Evolutionary conservation across 2,113 vertebrate species (phyloP).

Genomic region (Puntigrus tetrazona): DNA sequence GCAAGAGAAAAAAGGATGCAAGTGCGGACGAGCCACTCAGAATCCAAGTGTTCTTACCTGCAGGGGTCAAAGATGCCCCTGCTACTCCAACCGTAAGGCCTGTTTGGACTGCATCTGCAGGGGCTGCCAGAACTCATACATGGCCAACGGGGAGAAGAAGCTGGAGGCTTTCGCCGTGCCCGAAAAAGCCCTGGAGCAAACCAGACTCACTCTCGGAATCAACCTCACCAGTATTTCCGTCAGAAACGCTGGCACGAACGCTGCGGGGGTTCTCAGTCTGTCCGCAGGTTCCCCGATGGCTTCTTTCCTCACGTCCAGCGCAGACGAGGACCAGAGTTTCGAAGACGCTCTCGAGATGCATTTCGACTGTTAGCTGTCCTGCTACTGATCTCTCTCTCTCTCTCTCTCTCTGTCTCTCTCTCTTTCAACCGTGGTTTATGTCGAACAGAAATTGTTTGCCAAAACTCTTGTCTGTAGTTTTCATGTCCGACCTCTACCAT

Average conservation of each 20-base stretch:
- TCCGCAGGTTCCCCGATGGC: constrained; percentile 88
- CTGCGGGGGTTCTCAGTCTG: constrained; percentile 83
- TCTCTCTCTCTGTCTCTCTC: not conserved
- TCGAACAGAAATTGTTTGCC: constrained; percentile 70
- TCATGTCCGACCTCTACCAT: constrained; percentile 85
- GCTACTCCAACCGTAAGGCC: constrained; percentile 98
- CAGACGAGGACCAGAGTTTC: constrained; percentile 89
- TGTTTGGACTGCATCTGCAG: constrained; percentile 99
- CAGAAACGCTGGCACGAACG: constrained; percentile 86
- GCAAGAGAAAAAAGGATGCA: constrained; percentile 97
- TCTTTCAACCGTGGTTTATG: constrained; percentile 78
- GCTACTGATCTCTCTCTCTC: constrained; percentile 13
- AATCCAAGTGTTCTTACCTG: constrained; percentile 99
- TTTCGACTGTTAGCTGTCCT: constrained; percentile 82
- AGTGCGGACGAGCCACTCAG: constrained; percentile 98
- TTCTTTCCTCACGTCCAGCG: constrained; percentile 91
- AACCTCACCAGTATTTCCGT: constrained; percentile 97
- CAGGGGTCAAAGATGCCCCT: constrained; percentile 96
- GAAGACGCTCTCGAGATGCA: constrained; percentile 94
- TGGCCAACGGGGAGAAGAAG: constrained; percentile 99
- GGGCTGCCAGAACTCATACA: constrained; percentile 99
- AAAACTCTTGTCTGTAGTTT: constrained; percentile 86
- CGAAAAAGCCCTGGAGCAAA: constrained; percentile 98
- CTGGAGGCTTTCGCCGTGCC: constrained; percentile 97
- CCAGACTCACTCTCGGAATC: constrained; percentile 96